These are phyloP conservation scores for Nezara viridula DNA, from an alignment of 2,888 invertebrate species.

Conservation along the genomic window DNA sequence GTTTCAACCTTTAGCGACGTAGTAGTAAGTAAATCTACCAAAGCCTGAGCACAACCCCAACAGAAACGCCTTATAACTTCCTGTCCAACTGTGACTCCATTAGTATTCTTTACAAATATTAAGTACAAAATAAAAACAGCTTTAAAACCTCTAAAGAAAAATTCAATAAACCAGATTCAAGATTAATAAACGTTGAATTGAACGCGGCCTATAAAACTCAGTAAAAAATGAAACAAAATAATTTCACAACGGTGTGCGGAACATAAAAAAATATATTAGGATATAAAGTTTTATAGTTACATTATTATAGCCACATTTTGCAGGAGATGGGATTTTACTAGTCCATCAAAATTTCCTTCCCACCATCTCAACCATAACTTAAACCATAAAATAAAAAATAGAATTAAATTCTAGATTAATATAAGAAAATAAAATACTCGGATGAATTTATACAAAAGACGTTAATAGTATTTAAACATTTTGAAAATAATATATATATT, in stretches of 20 bases:
- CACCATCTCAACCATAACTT: background rate
- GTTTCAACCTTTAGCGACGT: too few relatives aligned
- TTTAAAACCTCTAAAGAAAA: background rate
- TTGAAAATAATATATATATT: too few relatives aligned
- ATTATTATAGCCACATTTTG: background rate
- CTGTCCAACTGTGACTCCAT: background rate
- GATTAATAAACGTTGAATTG: background rate
- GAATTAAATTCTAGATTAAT: background rate
- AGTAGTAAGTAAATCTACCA: background rate
- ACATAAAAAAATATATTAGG: constrained; percentile 3
- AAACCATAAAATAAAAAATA: background rate
- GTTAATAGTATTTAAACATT: too few relatives aligned
- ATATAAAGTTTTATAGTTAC: background rate
- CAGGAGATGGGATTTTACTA: background rate
- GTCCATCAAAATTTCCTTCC: background rate
- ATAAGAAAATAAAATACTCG: too few relatives aligned
- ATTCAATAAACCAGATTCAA: background rate
- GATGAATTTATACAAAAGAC: too few relatives aligned
- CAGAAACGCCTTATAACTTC: background rate
- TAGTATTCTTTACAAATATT: background rate
- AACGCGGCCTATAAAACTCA: background rate
- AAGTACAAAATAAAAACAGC: background rate
- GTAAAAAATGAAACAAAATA: background rate
- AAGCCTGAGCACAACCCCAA: background rate
- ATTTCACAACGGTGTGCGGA: background rate